A percentile compares a stretch with the other conserved stretches of the same genome.
Evolutionary conservation across 1,140 invertebrate genomes (phyloP).

Genomic region (Trissolcus basalis): DNA sequence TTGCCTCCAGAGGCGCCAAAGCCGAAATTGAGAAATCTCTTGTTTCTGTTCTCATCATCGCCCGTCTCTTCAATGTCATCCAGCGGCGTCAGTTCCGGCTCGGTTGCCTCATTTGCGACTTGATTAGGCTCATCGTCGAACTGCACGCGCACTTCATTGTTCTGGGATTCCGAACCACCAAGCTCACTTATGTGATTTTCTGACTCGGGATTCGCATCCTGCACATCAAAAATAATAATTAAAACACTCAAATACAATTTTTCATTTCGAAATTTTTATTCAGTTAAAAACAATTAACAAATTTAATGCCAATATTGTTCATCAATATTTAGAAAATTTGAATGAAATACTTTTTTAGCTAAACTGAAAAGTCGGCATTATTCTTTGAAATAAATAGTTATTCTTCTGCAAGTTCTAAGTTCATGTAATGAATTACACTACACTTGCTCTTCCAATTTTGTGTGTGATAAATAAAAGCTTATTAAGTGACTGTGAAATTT

Average conservation of each 20-base stretch:
- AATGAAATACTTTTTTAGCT: slow-evolving; percentile 12
- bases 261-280: too few species aligned
- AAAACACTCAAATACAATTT: slow-evolving; percentile 1
- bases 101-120: slow-evolving; percentile 73
- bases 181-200: slow-evolving; percentile 73
- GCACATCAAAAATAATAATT: slow-evolving; percentile 40
- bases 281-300: too few species aligned
- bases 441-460: slow-evolving; percentile 5
- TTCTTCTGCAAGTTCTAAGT: not conserved
- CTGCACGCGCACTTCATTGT: slow-evolving; percentile 80
- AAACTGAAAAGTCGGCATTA: not conserved
- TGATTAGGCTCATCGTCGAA: slow-evolving; percentile 77
- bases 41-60: slow-evolving; percentile 87
- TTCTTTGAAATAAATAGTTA: slow-evolving; percentile 32
- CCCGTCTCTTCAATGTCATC: slow-evolving; percentile 79
- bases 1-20: slow-evolving; percentile 74
- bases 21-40: slow-evolving; percentile 85
- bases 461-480: not conserved
- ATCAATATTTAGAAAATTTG: too few species aligned
- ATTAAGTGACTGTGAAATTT: slow-evolving; percentile 2
- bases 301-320: too few species aligned
- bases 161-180: slow-evolving; percentile 77
- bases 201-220: slow-evolving; percentile 72
- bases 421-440: slow-evolving; percentile 37
- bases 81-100: slow-evolving; percentile 76